phyloP scores from a whole-genome alignment of 37 sponge, comb jelly and placozoan genomes.

The Bolinopsis microptera region DNA sequence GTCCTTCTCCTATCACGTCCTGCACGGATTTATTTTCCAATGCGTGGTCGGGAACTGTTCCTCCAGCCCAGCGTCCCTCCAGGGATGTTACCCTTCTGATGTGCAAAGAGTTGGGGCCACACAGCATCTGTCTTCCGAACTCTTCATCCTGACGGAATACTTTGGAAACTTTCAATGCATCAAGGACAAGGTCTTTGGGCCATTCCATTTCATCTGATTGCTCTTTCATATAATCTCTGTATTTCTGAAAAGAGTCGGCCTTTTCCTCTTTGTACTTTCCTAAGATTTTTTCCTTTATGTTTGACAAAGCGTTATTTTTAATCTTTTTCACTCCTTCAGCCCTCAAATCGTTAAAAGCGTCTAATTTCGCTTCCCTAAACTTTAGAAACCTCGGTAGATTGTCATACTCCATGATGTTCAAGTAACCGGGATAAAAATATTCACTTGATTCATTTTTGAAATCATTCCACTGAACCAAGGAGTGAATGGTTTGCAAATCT shows the following conservation, averaged over 20 bases:
- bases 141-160: background rate
- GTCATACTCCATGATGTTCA: background rate
- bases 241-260: background rate
- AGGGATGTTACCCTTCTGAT: background rate
- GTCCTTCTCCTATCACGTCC: background rate
- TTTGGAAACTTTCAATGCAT: background rate
- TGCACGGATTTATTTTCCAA: background rate
- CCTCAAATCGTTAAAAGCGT: background rate
- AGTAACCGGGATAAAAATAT: background rate
- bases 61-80: background rate
- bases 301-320: background rate
- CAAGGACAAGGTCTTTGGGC: background rate
- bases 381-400: background rate
- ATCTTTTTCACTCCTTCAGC: background rate
- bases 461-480: background rate
- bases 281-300: background rate
- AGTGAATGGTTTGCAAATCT: background rate
- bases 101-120: background rate
- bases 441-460: background rate
- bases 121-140: background rate
- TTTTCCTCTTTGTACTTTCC: background rate
- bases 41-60: background rate
- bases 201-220: background rate
- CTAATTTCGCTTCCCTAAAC: background rate
- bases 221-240: background rate